Evolutionary conservation across 2,797 vertebrate genomes (phyloP).

Genomic region (Silurus lanzhouensis): DNA sequence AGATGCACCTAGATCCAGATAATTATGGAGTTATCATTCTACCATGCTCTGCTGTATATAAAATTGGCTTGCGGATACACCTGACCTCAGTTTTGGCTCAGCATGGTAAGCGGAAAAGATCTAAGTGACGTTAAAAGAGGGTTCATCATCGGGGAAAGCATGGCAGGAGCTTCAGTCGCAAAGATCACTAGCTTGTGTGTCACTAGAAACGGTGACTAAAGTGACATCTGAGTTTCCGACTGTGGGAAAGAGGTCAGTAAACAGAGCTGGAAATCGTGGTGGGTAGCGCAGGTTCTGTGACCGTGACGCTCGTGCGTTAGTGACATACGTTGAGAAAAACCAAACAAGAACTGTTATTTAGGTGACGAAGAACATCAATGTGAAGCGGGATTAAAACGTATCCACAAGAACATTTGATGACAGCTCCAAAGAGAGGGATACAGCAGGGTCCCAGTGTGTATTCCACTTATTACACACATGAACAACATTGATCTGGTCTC

Average conservation of each 20-base stretch:
- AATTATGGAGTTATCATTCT: not conserved
- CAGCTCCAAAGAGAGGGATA: conserved; percentile 11
- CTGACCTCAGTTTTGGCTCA: not conserved
- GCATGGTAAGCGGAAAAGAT: conserved; percentile 5
- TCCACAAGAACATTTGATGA: not conserved
- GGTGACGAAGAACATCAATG: not conserved
- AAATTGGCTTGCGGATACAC: not conserved
- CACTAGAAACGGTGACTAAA: conserved; percentile 3
- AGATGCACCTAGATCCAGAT: not conserved
- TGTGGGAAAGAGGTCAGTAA: not conserved
- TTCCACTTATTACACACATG: not conserved
- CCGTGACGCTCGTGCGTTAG: not conserved
- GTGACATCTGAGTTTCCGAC: not conserved
- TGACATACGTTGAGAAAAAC: not conserved
- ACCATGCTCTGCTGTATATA: no score
- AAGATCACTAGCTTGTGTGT: not conserved
- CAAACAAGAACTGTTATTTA: not conserved
- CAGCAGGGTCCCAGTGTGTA: not conserved
- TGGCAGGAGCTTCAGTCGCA: conserved; percentile 7
- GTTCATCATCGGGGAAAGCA: not conserved
- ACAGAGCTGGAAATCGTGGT: conserved; percentile 3
- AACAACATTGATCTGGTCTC: not conserved
- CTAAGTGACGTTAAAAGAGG: conserved; percentile 1
- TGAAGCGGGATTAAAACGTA: not conserved
- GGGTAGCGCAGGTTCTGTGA: not conserved